Evolutionary conservation across 2,113 vertebrate species (phyloP).

Genomic region (Oryctolagus cuniculus): DNA sequence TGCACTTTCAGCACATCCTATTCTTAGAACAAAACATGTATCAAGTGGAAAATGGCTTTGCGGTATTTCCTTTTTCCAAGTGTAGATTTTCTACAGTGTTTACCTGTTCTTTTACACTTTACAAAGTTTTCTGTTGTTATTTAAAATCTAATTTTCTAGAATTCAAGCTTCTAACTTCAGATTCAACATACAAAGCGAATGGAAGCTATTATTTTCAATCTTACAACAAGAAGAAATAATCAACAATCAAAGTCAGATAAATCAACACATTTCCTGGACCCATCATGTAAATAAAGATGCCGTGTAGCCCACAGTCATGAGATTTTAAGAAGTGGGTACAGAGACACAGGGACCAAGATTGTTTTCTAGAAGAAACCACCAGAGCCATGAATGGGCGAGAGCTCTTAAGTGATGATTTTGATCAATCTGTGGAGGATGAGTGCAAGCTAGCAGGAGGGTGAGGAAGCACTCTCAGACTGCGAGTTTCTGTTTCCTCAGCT

Average conservation of each 20-base stretch:
- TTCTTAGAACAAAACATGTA: background rate
- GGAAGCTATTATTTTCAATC: background rate
- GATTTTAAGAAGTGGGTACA: background rate
- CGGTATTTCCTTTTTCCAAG: background rate
- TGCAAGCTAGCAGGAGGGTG: background rate
- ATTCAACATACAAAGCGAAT: background rate
- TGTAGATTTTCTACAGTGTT: background rate
- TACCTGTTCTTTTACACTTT: background rate
- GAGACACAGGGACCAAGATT: background rate
- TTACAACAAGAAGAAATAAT: background rate
- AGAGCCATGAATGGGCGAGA: background rate
- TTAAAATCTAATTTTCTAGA: background rate
- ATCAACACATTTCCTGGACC: background rate
- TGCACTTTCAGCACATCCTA: background rate
- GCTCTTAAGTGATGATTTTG: background rate
- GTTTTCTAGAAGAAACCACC: background rate
- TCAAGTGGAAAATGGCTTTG: background rate
- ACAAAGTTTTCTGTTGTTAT: background rate
- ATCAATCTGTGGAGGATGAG: background rate
- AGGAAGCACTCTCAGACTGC: background rate
- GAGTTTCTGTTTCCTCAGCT: background rate
- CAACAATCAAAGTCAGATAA: background rate
- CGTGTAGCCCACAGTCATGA: background rate
- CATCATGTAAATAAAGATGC: background rate
- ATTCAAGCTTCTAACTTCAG: background rate